phyloP scores from a whole-genome alignment of 2,113 vertebrate species.

The Cynopterus brachyotis region DNA sequence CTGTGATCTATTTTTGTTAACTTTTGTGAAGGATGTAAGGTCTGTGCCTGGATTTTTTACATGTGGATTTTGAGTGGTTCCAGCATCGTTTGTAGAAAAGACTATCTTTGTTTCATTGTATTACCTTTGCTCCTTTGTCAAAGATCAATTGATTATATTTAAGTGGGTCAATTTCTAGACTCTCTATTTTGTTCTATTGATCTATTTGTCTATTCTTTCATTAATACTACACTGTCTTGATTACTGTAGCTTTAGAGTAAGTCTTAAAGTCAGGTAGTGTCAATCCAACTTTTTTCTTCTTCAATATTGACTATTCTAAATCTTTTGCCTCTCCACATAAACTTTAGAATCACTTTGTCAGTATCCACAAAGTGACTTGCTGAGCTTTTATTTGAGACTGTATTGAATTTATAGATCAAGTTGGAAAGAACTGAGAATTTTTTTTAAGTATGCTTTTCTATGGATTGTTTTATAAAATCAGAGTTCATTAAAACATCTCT shows the following conservation, averaged over 20 bases:
- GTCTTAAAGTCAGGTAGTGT: not conserved
- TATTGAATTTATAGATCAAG: not conserved
- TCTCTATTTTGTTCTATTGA: not conserved
- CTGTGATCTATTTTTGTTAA: not conserved
- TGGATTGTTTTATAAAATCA: not conserved
- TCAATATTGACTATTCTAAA: not conserved
- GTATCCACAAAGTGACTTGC: not conserved
- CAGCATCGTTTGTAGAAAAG: not conserved
- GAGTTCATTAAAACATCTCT: not conserved
- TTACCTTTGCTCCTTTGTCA: not conserved
- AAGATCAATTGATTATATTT: not conserved
- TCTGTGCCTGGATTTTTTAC: not conserved
- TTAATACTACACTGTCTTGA: not conserved
- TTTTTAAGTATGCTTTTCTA: not conserved
- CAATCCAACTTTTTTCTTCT: not conserved
- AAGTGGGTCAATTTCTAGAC: not conserved
- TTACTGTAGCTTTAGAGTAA: not conserved
- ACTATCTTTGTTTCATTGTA: not conserved
- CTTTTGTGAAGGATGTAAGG: not conserved
- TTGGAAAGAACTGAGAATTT: not conserved
- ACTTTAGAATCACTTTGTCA: not conserved
- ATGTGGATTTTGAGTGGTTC: not conserved
- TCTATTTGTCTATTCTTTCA: not conserved
- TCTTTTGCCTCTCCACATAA: not conserved
- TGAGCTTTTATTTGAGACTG: not conserved